These are phyloP conservation scores for Phyllopteryx taeniolatus DNA, from an alignment of 2,113 vertebrate species.

Conservation along the genomic window DNA sequence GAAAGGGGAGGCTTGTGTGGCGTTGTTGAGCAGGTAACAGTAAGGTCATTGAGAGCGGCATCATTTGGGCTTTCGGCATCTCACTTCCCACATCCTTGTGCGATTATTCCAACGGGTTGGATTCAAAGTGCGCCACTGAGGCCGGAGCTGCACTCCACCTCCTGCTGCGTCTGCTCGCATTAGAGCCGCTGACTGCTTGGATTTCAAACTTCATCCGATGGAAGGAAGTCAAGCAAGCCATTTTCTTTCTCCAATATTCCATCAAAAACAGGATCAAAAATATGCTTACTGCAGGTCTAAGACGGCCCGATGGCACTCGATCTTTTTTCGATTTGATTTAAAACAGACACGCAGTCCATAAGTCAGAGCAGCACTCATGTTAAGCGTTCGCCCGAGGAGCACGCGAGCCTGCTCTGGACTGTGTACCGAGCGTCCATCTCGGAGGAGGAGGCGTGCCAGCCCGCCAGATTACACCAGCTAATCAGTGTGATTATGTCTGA, in stretches of 20 bases:
- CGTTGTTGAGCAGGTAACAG: slow-evolving; percentile 86
- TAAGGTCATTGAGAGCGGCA: slow-evolving; percentile 91
- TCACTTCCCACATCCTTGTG: slow-evolving; percentile 72
- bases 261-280: slow-evolving; percentile 62
- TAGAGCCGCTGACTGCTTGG: slow-evolving; percentile 58
- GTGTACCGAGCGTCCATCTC: slow-evolving; percentile 63
- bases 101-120: slow-evolving; percentile 68
- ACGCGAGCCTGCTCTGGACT: slow-evolving; percentile 63
- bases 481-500: slow-evolving; percentile 73
- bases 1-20: slow-evolving; percentile 83
- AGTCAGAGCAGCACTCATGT: slow-evolving; percentile 44
- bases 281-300: slow-evolving; percentile 41
- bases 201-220: slow-evolving; percentile 70
- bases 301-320: slow-evolving; percentile 43
- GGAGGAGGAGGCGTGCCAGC: slow-evolving; percentile 18
- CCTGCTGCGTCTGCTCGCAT: slow-evolving; percentile 65
- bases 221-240: slow-evolving; percentile 69
- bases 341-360: slow-evolving; percentile 64
- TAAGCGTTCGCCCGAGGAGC: slow-evolving; percentile 45
- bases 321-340: slow-evolving; percentile 65
- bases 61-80: slow-evolving; percentile 54
- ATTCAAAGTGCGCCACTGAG: slow-evolving; percentile 71
- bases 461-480: slow-evolving; percentile 65
- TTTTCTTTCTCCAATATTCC: slow-evolving; percentile 58
- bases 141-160: slow-evolving; percentile 65